Conservation (phyloP, 2,797 vertebrate genomes). For the Botia kubotai region DNA sequence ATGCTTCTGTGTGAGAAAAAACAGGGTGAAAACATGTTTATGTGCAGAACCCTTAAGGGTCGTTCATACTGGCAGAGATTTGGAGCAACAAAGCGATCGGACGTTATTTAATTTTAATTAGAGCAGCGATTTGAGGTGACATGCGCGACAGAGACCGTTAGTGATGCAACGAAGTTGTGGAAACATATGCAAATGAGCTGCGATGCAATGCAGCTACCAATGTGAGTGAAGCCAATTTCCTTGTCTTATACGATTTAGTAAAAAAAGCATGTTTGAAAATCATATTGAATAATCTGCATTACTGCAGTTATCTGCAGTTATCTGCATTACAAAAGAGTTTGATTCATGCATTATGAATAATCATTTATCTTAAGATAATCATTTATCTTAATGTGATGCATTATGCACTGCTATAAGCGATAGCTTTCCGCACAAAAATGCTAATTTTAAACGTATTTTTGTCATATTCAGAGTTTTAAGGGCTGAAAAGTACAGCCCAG, state of each 20-base stretch:
- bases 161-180: background rate
- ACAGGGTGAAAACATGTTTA: background rate
- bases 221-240: background rate
- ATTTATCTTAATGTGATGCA: background rate
- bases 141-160: background rate
- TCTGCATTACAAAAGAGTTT: background rate
- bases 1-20: background rate
- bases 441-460: background rate
- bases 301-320: no score
- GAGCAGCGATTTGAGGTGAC: background rate
- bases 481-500: background rate
- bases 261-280: conserved; percentile 11
- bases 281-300: conserved; percentile 1
- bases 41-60: background rate
- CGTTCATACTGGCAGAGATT: background rate
- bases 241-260: background rate
- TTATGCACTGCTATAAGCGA: background rate
- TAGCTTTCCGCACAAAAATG: background rate
- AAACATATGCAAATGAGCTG: background rate
- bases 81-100: background rate
- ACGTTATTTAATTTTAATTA: conserved; percentile 17
- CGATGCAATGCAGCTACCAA: background rate
- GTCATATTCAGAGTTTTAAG: background rate
- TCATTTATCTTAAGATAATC: background rate
- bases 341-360: conserved; percentile 13